Evolutionary conservation across 2,888 invertebrate genomes (phyloP).

Genomic region (Ophion costatus): DNA sequence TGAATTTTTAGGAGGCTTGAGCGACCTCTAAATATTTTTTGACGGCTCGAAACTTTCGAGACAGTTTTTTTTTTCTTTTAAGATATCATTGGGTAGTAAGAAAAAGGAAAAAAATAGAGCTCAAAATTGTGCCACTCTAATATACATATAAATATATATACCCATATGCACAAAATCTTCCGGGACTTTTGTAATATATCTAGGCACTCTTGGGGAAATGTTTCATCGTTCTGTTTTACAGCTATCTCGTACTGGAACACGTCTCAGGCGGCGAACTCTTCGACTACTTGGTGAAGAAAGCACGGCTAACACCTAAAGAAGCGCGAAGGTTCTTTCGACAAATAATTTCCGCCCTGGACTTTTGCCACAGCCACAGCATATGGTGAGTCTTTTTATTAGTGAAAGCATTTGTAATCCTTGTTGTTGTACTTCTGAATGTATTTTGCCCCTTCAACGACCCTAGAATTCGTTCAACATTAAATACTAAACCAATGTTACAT

Average conservation of each 20-base stretch:
- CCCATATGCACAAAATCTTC: neutral
- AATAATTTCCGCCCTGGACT: slow-evolving; percentile 99
- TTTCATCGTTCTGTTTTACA: slow-evolving; percentile 81
- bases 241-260: slow-evolving; percentile 98
- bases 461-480: neutral
- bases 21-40: no score
- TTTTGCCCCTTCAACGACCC: no score
- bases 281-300: slow-evolving; percentile 99
- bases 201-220: slow-evolving; percentile 33
- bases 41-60: no score
- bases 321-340: slow-evolving; percentile 98
- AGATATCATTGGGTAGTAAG: no score
- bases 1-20: no score
- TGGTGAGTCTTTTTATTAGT: slow-evolving; percentile 89
- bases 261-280: slow-evolving; percentile 99
- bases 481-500: neutral
- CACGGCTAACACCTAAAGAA: slow-evolving; percentile 98
- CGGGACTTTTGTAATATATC: slow-evolving; percentile 34
- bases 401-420: neutral
- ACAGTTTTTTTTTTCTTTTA: no score
- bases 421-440: neutral
- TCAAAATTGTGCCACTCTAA: no score
- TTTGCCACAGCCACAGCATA: slow-evolving; percentile 99
- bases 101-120: no score
- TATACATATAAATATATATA: neutral